A percentile compares a stretch with the other conserved stretches of the same genome.
These are phyloP conservation scores for Rutilus rutilus DNA, from an alignment of 2,113 vertebrate species.

Conservation along the genomic window DNA sequence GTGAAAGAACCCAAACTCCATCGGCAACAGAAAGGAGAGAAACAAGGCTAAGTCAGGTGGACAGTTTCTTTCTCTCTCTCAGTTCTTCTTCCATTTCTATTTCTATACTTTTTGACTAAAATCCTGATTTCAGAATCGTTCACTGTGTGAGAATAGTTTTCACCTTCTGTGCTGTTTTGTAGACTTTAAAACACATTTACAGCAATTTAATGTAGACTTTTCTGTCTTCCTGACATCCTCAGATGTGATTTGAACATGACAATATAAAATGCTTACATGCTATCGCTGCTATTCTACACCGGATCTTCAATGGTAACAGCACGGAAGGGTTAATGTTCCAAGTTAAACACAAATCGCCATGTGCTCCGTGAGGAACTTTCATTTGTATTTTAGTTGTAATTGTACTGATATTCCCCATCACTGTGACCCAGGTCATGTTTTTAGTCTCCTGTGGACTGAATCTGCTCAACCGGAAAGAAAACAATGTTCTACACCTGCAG, in stretches of 20 bases:
- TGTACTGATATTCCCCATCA: not conserved
- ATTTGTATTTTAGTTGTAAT: not conserved
- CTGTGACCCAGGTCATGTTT: slow-evolving; percentile 6
- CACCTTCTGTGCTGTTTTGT: not conserved
- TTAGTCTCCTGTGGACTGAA: not conserved
- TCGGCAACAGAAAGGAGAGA: no score
- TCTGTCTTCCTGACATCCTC: not conserved
- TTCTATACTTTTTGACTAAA: not conserved
- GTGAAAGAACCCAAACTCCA: no score
- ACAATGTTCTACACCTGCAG: slow-evolving; percentile 17
- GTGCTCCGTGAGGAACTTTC: not conserved
- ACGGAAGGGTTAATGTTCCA: not conserved
- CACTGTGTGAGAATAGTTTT: not conserved
- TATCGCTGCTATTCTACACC: not conserved
- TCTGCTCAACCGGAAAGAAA: not conserved
- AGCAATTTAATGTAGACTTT: not conserved
- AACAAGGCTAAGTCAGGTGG: no score
- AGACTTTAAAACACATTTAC: not conserved
- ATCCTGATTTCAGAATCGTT: not conserved
- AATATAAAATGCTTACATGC: not conserved
- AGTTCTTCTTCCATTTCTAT: not conserved
- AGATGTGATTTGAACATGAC: no score
- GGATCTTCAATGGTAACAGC: not conserved
- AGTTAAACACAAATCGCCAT: not conserved
- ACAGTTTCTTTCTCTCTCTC: not conserved